Conservation (phyloP, 2,113 vertebrate genomes). For the Muntiacus reevesi region DNA sequence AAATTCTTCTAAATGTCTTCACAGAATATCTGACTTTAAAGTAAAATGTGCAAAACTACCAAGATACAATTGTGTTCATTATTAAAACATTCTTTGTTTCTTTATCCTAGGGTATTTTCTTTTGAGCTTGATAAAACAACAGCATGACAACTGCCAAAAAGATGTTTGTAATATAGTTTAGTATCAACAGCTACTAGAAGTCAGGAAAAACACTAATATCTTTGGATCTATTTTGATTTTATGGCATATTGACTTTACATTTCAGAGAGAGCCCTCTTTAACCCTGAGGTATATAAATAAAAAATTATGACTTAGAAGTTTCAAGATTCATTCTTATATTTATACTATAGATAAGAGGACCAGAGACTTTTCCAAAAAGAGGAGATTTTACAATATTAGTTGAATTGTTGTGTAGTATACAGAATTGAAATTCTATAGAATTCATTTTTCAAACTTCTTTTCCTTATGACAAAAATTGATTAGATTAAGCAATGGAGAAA, state of each 20-base stretch:
- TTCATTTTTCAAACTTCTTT: not conserved
- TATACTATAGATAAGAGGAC: not conserved
- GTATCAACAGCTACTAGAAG: not conserved
- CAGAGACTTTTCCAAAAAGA: not conserved
- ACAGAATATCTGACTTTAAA: not conserved
- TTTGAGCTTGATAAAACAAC: not conserved
- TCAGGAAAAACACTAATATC: not conserved
- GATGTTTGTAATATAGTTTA: not conserved
- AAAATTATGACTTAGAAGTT: not conserved
- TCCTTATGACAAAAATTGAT: not conserved
- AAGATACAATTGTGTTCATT: not conserved
- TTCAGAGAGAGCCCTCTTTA: not conserved
- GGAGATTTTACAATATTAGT: not conserved
- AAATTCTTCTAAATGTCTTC: not conserved
- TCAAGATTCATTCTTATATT: not conserved
- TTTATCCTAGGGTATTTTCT: slow-evolving; percentile 2
- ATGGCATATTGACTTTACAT: not conserved
- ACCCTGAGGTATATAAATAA: not conserved
- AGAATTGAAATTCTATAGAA: not conserved
- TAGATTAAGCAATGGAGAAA: not conserved
- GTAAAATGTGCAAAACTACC: not conserved
- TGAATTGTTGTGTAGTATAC: not conserved
- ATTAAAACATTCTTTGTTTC: not conserved
- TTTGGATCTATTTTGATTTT: not conserved
- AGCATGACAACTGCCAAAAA: not conserved